Evolutionary conservation across 1,140 invertebrate genomes (phyloP), one percentile per base, ranked within the genome.

Genomic region (Meloidogyne floridensis): DNA sequence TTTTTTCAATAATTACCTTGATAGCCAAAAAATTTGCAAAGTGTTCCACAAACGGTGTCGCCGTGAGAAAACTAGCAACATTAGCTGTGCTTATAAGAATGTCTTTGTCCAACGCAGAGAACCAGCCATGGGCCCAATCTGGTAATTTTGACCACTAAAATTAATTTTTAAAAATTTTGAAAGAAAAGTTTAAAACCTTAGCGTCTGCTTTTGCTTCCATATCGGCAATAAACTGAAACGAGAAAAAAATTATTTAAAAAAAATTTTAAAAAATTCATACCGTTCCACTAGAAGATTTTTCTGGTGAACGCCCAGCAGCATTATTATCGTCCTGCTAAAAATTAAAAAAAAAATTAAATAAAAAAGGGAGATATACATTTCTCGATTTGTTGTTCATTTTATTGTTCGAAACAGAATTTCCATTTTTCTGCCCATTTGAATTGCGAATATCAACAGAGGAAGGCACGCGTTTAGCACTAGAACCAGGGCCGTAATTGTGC

Each of bases 21-120:
- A 76, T 15, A 13, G 75, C 75, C 13, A 76, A 32, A 43, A 76
- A 76, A 76, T 76, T 76, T 13, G 75, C 75, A 56, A 42, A 59
- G 15, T 76, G 75, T 69, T 76, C 75, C 9, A 76, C 75, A 76
- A 76, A 76, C n/a, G 56, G 75, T 2, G 75, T 76, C 13, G 75
- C 75, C 6, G 75, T 65, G 13, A 76, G 15, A 76, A 76, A 76
- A 69, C 69, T 4, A 2, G 75, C 75, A 32, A 76, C 75, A 56
- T 76, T 76, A 42, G 75, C 75, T 2, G 75, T 76, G 15, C 69
- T 42, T 56, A 76, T 76, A 20, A 76, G 75, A 56, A 76, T 65
- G 51, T 76, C 43, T n/a, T 76, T 76, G 51, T 76, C 75, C 75
- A 76, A 56, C 32, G 75, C 75, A 56, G 75, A 76, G 75, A 76